Evolutionary conservation across 2,888 invertebrate species (phyloP).

Genomic region (Drosophila planitibia): DNA sequence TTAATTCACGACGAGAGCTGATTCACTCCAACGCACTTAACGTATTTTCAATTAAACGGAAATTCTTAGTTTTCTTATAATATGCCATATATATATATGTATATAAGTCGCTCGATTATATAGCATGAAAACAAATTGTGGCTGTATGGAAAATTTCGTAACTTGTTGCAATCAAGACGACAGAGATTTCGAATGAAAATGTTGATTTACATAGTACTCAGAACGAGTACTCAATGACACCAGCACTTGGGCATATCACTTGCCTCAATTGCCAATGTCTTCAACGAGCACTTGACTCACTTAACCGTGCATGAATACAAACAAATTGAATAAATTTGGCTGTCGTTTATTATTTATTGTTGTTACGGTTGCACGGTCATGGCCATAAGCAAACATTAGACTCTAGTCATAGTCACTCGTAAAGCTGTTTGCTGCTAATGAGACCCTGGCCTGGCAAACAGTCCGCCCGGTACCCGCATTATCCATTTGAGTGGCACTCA

Average conservation of each 20-base stretch:
- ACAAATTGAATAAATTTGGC: constrained; percentile 50
- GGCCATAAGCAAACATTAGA: constrained; percentile 16
- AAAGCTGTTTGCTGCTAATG: constrained; percentile 26
- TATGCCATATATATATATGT: background rate
- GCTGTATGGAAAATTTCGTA: background rate
- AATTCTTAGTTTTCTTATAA: background rate
- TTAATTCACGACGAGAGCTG: constrained; percentile 31
- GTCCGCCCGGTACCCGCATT: too few relatives aligned
- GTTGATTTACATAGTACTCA: background rate
- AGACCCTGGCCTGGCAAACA: constrained; percentile 35
- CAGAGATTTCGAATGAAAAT: background rate
- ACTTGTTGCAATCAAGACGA: constrained; percentile 30
- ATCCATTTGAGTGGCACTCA: constrained; percentile 30
- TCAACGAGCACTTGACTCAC: constrained; percentile 65
- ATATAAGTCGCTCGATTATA: background rate
- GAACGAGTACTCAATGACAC: background rate
- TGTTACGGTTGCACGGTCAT: constrained; percentile 16
- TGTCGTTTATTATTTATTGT: constrained; percentile 18
- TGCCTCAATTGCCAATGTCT: constrained; percentile 57
- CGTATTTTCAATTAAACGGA: background rate
- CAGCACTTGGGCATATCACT: constrained; percentile 45
- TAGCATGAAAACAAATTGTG: background rate
- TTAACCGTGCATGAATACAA: constrained; percentile 54
- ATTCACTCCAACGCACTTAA: constrained; percentile 16
- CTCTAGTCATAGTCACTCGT: constrained; percentile 1